A percentile compares a stretch with the other conserved stretches of the same genome.
phyloP scores from a whole-genome alignment of 2,113 vertebrate species.

The Bubo scandiacus region DNA sequence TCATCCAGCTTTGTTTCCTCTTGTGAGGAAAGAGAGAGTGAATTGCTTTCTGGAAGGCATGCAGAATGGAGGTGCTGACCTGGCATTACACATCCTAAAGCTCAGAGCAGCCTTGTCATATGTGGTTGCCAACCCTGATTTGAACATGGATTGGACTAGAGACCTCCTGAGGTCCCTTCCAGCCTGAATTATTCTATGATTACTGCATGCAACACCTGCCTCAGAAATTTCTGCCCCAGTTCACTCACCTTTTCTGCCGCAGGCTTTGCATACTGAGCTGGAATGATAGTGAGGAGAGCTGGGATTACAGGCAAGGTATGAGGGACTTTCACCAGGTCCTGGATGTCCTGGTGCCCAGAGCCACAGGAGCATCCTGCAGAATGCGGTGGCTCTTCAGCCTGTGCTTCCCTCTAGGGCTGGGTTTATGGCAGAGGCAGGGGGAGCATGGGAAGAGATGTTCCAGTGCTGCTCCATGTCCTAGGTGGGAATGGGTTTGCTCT shows the following conservation, averaged over 20 bases:
- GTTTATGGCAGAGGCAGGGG: neutral
- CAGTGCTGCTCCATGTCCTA: neutral
- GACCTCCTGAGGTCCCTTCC: neutral
- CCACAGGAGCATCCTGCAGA: neutral
- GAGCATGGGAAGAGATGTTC: neutral
- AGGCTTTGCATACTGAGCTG: neutral
- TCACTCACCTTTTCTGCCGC: neutral
- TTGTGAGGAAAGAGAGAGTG: neutral
- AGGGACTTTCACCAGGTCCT: neutral
- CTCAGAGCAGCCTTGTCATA: neutral
- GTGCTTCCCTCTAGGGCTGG: neutral
- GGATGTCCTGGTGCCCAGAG: neutral
- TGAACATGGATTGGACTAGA: neutral
- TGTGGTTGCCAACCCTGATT: neutral
- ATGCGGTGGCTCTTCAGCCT: neutral
- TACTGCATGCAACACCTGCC: neutral
- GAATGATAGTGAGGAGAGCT: neutral
- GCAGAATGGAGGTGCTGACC: neutral
- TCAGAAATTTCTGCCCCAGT: neutral
- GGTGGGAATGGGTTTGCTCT: neutral
- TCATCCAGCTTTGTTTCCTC: neutral
- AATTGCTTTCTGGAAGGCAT: neutral
- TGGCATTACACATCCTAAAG: neutral
- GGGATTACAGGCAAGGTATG: neutral
- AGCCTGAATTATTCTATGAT: neutral